Evolutionary conservation across 2,888 invertebrate species (phyloP), one percentile per base, ranked within the genome.

Genomic region (Ichneumoninae sp.): DNA sequence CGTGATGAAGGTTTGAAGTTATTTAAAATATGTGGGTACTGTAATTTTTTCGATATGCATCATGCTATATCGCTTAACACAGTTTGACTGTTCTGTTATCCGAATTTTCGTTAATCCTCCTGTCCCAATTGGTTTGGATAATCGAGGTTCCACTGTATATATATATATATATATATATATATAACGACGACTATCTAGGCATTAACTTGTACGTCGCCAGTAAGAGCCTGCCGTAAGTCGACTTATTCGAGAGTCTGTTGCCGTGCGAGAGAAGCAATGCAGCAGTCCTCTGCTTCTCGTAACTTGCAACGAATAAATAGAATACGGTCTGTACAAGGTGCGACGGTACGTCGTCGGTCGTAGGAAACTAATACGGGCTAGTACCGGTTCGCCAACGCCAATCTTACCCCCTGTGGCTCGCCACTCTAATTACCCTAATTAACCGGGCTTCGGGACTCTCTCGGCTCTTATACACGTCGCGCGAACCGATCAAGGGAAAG

Each of bases 381-480:
- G 50, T 85, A 85, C 84, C 84, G 84, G 82, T 85, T 82, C 82
- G 82, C 84, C 84, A 82, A 85, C 84, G 84, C 82, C 62, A 71
- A 82, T 85, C 80, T 76, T 85, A 76, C 84, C 84, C 84, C 84
- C 82, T 80, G 79, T 76, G 84, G 76, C 60, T 82, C 82, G 76
- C 82, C 79, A 85, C 82, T 85, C 84, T 80, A 85, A 85, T 85
- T 85, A 80, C 76, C 62, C 84, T 85, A 85, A 85, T 85, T 85
- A 82, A 82, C 26, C 79, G 54, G 69, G 52, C 82, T 68, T 60
- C 52, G 69, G 50, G 60, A n/a, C 68, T 83, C 75, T 40, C 80
- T 52, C 76, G 47, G 22, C 19, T 16, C 26, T 10, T 60, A 44
- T 71, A 54, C 60, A 66, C 22, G 36, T 79, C 62, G 50, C 66